Conservation (phyloP, 2,797 vertebrate species). For the Falco columbarius region DNA sequence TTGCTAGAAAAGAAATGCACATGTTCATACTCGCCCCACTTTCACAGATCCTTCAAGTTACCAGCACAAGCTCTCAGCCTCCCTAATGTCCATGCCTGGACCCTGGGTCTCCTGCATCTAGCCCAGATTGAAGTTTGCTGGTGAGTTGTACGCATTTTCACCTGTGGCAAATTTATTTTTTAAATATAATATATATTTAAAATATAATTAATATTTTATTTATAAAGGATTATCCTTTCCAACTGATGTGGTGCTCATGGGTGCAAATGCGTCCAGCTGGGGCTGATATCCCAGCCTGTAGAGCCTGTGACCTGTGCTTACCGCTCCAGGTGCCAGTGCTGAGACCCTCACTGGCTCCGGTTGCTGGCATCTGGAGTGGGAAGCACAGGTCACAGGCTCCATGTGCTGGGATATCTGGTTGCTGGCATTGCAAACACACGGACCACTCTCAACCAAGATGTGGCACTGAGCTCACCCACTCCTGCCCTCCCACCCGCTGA, state of each 20-base stretch:
- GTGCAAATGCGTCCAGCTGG: not conserved
- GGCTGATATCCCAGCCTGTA: not conserved
- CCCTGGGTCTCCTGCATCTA: not conserved
- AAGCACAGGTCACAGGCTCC: too few species aligned
- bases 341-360: accelerated
- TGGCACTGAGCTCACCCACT: not conserved
- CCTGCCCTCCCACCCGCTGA: not conserved
- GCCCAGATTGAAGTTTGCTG: not conserved
- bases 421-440: not conserved
- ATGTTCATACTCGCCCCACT: accelerated
- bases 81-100: not conserved
- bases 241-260: too few species aligned
- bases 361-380: not conserved
- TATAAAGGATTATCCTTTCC: too few species aligned
- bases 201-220: too few species aligned
- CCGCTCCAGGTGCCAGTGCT: not conserved
- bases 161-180: too few species aligned
- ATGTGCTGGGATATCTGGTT: too few species aligned
- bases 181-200: too few species aligned
- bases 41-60: not conserved
- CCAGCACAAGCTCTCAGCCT: not conserved
- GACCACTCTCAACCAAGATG: not conserved
- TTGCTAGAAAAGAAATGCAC: not conserved
- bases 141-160: not conserved
- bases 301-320: not conserved